A percentile compares a stretch with the other conserved stretches of the same genome.
Conservation (phyloP, 2,888 invertebrate species). For the Apantesis nais region DNA sequence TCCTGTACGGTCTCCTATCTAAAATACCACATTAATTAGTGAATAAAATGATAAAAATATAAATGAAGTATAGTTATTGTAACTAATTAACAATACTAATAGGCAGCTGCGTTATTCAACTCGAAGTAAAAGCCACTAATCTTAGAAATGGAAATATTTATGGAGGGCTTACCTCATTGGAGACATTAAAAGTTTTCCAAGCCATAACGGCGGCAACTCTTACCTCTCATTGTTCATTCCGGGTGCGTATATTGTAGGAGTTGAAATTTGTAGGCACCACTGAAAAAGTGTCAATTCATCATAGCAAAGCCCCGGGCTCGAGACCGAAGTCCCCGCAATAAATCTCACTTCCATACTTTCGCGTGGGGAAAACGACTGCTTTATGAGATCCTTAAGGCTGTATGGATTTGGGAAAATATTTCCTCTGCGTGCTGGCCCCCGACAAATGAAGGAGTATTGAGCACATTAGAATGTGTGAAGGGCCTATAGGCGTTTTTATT, state of each 20-base stretch:
- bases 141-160: conserved; percentile 77
- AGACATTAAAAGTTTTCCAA: conserved; percentile 82
- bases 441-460: conserved; percentile 83
- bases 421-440: conserved; percentile 83
- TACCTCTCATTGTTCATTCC: conserved; percentile 82
- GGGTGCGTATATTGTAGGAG: conserved; percentile 81
- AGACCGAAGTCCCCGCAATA: conserved; percentile 82
- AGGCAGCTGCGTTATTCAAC: conserved; percentile 59
- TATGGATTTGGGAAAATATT: conserved; percentile 87
- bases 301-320: conserved; percentile 82
- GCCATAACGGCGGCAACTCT: conserved; percentile 75
- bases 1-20: conserved; percentile 29
- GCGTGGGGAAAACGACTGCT: conserved; percentile 84
- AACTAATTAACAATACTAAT: conserved; percentile 62
- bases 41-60: conserved; percentile 37
- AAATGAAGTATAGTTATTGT: conserved; percentile 31
- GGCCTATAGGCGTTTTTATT: conserved; percentile 82
- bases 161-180: conserved; percentile 78
- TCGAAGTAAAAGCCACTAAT: conserved; percentile 75
- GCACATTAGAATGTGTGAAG: conserved; percentile 84
- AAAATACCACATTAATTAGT: conserved; percentile 34
- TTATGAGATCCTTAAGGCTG: conserved; percentile 86
- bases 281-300: conserved; percentile 86
- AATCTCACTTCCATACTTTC: conserved; percentile 86
- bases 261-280: conserved; percentile 82